phyloP scores from a whole-genome alignment of 2,113 vertebrate species.

The Paramisgurnus dabryanus region DNA sequence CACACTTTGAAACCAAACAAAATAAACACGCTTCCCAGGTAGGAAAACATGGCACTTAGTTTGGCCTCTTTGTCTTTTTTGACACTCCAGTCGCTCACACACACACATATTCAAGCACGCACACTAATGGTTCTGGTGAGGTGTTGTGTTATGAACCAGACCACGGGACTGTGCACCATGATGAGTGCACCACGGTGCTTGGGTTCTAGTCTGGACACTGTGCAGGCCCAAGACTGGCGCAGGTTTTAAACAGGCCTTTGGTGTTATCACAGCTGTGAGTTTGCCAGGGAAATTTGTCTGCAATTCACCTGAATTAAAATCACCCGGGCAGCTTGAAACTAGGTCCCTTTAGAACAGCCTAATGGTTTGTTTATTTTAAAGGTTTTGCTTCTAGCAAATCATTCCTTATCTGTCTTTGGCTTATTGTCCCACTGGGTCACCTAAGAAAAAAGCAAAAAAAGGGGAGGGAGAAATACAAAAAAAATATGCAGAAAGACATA shows the following conservation, averaged over 20 bases:
- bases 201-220: conserved; percentile 61
- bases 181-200: conserved; percentile 37
- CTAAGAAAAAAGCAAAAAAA: conserved; percentile 5
- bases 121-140: conserved; percentile 47
- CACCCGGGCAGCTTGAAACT: conserved; percentile 50
- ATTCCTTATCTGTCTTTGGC: conserved; percentile 75
- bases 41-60: conserved; percentile 66
- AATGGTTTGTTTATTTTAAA: conserved; percentile 79
- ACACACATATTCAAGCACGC: neutral
- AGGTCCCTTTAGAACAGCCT: conserved; percentile 53
- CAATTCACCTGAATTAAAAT: conserved; percentile 76
- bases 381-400: conserved; percentile 75
- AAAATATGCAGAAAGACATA: conserved; percentile 2
- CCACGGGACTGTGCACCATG: neutral
- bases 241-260: conserved; percentile 41
- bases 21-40: conserved; percentile 71
- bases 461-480: conserved; percentile 19
- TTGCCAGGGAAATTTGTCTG: conserved; percentile 72
- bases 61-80: conserved; percentile 57
- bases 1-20: conserved; percentile 75
- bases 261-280: conserved; percentile 77
- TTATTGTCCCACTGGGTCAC: conserved; percentile 67
- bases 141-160: conserved; percentile 56
- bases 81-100: conserved; percentile 51
- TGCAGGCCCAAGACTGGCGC: conserved; percentile 59